phyloP scores from a whole-genome alignment of 2,113 vertebrate species.

The Leptocoma aspasia region DNA sequence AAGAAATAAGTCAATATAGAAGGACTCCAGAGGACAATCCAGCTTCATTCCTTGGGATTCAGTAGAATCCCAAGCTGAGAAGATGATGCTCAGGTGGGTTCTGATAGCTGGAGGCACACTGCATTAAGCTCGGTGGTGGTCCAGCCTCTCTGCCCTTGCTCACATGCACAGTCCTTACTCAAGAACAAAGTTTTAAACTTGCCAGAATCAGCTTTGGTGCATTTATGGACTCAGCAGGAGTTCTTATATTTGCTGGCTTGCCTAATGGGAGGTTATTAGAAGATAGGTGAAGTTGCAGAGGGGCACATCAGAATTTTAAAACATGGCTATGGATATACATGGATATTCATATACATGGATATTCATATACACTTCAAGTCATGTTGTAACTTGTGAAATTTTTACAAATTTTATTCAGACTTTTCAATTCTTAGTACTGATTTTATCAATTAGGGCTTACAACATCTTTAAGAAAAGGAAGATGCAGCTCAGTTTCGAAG shows the following conservation, averaged over 20 bases:
- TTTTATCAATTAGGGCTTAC: background rate
- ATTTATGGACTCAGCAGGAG: background rate
- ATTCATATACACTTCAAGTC: background rate
- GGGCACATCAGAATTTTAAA: background rate
- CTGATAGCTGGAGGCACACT: background rate
- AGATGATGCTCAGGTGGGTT: background rate
- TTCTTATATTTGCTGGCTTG: background rate
- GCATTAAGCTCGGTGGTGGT: rapidly evolving
- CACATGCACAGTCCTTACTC: background rate
- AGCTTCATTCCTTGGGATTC: background rate
- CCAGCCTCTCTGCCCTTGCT: background rate
- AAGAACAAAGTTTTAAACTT: background rate
- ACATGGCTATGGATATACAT: background rate
- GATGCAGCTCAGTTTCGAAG: background rate
- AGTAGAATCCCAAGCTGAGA: background rate
- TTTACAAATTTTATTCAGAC: background rate
- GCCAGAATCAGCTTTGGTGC: background rate
- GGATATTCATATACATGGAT: background rate
- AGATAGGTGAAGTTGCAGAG: background rate
- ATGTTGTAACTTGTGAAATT: background rate
- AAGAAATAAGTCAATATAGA: background rate
- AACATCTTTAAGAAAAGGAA: background rate
- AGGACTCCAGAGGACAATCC: background rate
- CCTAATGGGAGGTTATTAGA: background rate
- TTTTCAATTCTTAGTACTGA: background rate